These are phyloP conservation scores for Gyrodactylus salaris DNA, from an alignment of 1,140 invertebrate species.

Conservation along the genomic window DNA sequence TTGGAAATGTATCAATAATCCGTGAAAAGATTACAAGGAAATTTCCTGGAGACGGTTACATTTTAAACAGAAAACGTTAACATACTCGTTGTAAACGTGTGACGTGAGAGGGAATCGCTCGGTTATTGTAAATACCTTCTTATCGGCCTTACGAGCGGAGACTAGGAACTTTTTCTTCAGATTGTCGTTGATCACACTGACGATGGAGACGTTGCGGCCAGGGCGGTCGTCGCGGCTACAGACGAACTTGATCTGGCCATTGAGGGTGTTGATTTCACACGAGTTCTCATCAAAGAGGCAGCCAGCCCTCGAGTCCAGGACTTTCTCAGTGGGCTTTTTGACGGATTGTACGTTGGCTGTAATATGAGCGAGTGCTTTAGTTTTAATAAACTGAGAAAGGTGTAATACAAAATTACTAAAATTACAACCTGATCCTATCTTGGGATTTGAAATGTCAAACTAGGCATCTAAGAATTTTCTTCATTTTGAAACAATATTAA, in stretches of 20 bases:
- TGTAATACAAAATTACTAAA: too few species aligned
- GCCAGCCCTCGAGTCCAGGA: background rate
- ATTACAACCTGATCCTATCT: too few species aligned
- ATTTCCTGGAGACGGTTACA: too few species aligned
- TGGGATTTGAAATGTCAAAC: too few species aligned
- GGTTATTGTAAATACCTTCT: background rate
- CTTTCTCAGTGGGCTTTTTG: too few species aligned
- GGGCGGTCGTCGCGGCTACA: background rate
- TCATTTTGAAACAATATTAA: too few species aligned
- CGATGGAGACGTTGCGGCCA: background rate
- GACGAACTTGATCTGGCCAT: background rate
- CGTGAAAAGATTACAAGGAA: too few species aligned
- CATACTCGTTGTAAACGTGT: background rate
- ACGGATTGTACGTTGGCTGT: background rate
- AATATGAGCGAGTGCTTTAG: too few species aligned
- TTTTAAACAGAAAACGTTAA: too few species aligned
- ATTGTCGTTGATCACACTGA: background rate
- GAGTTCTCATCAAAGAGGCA: background rate
- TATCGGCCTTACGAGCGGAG: background rate
- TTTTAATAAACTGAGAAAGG: too few species aligned
- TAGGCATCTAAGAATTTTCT: too few species aligned
- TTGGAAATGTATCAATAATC: too few species aligned
- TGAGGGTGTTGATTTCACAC: background rate
- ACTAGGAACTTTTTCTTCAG: background rate
- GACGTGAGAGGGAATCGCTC: background rate